A percentile compares a stretch with the other conserved stretches of the same genome.
phyloP scores from a whole-genome alignment of 2,113 vertebrate species.

The Semicossyphus pulcher region DNA sequence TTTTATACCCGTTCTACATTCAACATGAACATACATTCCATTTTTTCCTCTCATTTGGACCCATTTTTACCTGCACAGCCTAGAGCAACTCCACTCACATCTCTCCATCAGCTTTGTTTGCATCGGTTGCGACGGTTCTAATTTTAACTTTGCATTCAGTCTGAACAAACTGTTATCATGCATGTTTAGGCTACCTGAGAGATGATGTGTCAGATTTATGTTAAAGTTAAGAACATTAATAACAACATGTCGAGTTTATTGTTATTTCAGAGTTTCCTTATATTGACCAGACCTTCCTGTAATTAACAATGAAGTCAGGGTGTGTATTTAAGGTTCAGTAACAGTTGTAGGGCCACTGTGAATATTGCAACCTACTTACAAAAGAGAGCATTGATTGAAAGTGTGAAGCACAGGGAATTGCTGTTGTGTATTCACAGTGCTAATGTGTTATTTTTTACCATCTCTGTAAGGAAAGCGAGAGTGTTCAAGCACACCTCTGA shows the following conservation, averaged over 20 bases:
- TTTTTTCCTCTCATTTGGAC: too few species aligned
- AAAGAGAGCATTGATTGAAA: background rate
- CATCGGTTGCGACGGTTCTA: background rate
- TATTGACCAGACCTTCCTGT: slow-evolving; percentile 25
- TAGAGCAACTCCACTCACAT: background rate
- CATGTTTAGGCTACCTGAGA: background rate
- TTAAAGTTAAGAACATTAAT: slow-evolving; percentile 1
- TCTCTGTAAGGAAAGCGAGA: background rate
- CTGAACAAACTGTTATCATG: background rate
- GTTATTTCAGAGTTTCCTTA: slow-evolving; percentile 34
- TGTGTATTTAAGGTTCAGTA: background rate
- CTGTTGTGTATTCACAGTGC: background rate
- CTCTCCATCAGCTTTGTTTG: background rate
- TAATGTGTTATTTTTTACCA: background rate
- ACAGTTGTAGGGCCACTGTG: background rate
- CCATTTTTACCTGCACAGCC: too few species aligned
- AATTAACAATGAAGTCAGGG: background rate
- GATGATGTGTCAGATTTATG: background rate
- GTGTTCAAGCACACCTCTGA: slow-evolving; percentile 1
- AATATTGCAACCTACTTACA: background rate
- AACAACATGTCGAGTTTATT: slow-evolving; percentile 5
- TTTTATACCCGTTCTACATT: too few species aligned
- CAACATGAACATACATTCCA: too few species aligned
- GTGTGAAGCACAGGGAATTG: background rate
- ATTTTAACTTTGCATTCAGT: background rate